phyloP scores from a whole-genome alignment of 1,140 invertebrate species.

The Drosophila pectinifera region DNA sequence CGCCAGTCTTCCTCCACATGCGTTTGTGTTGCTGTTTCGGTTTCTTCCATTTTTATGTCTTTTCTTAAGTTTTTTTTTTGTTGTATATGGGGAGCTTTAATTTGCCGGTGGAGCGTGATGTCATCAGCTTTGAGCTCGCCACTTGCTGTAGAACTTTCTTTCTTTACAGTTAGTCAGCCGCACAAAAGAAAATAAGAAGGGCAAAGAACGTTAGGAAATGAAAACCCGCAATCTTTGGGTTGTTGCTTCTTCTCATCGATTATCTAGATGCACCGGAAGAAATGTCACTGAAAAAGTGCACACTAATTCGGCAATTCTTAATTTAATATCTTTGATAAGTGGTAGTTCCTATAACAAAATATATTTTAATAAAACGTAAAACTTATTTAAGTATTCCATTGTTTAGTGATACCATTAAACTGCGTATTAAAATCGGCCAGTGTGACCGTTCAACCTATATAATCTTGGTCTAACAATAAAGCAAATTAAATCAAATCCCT shows the following conservation, averaged over 20 bases:
- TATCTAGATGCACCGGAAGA: constrained; percentile 23
- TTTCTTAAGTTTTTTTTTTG: constrained; percentile 20
- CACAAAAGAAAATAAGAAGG: constrained; percentile 5
- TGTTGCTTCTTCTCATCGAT: constrained; percentile 27
- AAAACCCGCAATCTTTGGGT: constrained; percentile 18
- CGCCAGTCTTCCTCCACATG: constrained; percentile 10
- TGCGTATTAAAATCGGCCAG: not conserved
- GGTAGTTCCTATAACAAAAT: not conserved
- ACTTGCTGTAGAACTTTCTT: constrained; percentile 73
- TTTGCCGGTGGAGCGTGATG: constrained; percentile 71
- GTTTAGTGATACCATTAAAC: too few relatives aligned
- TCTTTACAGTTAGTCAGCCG: constrained; percentile 60
- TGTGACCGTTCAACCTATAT: not conserved
- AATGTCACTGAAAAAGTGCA: not conserved
- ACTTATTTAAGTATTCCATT: not conserved
- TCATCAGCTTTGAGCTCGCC: constrained; percentile 62
- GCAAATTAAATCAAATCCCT: not conserved
- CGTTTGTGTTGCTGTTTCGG: too few relatives aligned
- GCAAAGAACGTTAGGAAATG: constrained; percentile 9
- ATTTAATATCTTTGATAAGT: not conserved
- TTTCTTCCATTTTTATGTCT: constrained; percentile 21
- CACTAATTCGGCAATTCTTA: not conserved
- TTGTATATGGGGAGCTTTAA: constrained; percentile 58
- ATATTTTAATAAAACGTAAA: not conserved
- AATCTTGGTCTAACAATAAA: not conserved